Evolutionary conservation across 1,140 invertebrate genomes (phyloP).

Genomic region (Ceratosolen fusciceps): DNA sequence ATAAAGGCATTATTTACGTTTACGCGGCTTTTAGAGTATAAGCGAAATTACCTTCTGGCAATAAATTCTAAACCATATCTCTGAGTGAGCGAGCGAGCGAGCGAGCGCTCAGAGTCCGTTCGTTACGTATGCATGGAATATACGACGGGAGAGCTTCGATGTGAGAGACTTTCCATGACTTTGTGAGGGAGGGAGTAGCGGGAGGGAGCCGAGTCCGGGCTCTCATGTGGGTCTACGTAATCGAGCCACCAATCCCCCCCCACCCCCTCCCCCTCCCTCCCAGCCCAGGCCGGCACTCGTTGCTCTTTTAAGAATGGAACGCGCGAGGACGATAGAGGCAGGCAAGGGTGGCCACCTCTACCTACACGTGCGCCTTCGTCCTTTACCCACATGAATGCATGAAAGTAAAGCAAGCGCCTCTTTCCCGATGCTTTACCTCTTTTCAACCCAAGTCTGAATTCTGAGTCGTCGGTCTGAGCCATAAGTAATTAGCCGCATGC

Average conservation of each 20-base stretch:
- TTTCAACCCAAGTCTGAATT: conserved; percentile 36
- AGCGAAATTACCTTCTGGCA: neutral
- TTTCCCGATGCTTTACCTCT: neutral
- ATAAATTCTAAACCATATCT: neutral
- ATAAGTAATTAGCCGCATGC: conserved; percentile 40
- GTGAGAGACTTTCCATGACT: neutral
- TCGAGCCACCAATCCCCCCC: neutral
- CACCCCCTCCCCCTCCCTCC: too few relatives aligned
- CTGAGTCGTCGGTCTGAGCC: conserved; percentile 34
- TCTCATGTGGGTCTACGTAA: conserved; percentile 21
- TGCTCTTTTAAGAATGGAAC: too few relatives aligned
- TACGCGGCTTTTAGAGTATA: neutral
- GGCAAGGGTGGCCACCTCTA: too few relatives aligned
- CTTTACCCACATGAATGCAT: conserved; percentile 1
- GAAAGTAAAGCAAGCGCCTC: neutral
- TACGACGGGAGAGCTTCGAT: neutral
- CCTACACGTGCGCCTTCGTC: neutral
- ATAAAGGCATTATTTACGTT: neutral
- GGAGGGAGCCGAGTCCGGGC: neutral
- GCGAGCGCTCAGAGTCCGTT: neutral
- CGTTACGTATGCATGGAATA: neutral
- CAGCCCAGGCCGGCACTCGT: too few relatives aligned
- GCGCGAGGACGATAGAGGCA: neutral
- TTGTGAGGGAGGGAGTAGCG: neutral
- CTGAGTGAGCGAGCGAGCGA: neutral